Evolutionary conservation across 2,797 vertebrate genomes (phyloP).

Genomic region (Ctenochaetus hawaiiensis): DNA sequence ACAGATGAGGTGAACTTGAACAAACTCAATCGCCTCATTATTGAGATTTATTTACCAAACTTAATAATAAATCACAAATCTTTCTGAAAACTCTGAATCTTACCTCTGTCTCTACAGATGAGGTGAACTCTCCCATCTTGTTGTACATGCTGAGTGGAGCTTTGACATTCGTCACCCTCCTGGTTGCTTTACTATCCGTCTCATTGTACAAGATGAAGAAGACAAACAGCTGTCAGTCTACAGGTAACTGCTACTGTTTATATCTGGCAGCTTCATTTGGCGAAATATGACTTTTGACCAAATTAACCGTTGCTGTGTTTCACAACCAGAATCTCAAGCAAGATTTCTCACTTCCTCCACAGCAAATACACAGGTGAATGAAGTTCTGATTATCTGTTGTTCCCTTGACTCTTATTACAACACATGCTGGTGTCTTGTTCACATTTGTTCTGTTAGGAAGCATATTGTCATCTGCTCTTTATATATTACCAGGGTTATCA

Average conservation of each 20-base stretch:
- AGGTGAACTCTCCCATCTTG: accelerated
- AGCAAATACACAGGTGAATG: conserved; percentile 22
- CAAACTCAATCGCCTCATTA: too few species aligned
- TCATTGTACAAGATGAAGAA: conserved; percentile 7
- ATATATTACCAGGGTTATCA: too few species aligned
- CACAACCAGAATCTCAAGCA: background rate
- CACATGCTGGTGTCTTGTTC: too few species aligned
- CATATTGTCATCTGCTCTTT: too few species aligned
- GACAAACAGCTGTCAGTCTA: background rate
- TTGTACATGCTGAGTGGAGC: conserved; percentile 33
- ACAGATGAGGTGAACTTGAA: too few species aligned
- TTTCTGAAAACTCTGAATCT: too few species aligned
- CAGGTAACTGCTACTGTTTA: conserved; percentile 5
- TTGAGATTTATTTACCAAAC: too few species aligned
- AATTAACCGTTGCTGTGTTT: background rate
- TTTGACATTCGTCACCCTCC: conserved; percentile 9
- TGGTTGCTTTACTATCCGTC: conserved; percentile 29
- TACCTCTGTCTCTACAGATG: background rate
- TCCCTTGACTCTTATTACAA: too few species aligned
- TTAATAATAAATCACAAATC: too few species aligned
- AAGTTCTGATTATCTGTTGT: background rate
- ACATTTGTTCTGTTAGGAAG: too few species aligned
- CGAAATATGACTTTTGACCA: background rate
- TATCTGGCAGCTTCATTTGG: background rate
- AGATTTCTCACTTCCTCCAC: background rate